Base-by-base conservation (phyloP, 2,113 vertebrate species). In the Lucifuga dentata region DNA sequence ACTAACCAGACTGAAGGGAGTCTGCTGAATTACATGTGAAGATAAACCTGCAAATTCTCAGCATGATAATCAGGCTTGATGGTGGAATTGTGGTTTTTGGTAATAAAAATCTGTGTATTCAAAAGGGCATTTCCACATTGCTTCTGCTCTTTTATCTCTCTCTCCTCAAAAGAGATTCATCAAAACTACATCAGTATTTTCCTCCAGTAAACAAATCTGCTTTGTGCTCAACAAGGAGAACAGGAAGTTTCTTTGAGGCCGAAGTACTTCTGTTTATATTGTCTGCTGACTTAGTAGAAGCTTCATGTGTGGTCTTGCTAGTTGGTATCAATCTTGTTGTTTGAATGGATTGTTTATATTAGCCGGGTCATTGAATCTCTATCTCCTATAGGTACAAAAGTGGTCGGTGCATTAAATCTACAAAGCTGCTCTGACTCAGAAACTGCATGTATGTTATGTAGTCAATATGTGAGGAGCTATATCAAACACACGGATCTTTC, bases 1-100 rank as follows among this genome's bases (percentile, higher is more conserved):
- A 77, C 26, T 60, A 59, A 46, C 32, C 29, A 56, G 39, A 8
- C 53, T 65, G 59, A 65, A 52, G 51, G 55, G 43, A 72, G 82
- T 90, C 84, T 89, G 81, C 85, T 86, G 89, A 78, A 72, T 50
- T 60, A 38, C 68, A 64, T 80, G 82, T 59, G 78, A 77, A 78
- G 19, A 46, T 62, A 41, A 51, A 71, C 51, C 77, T 66, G 76
- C 68, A 85, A 76, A 86, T 85, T 81, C 74, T 19, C 56, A 23
- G 4, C 44, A 57, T 43, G 16, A 69, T 60, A 53, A 82, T 52
- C 24, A 41, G 53, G 19, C 48, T 72, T 46, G 8, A 32, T 58
- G 58, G 21, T 29, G 5, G 29, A 52, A 61, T 43, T 55, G 32
- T 61, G 24, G 26, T 17, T 46, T 13, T 15, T 11, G 33, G 17